These are phyloP conservation scores for Larimichthys crocea DNA, from an alignment of 2,113 vertebrate species.

Conservation along the genomic window DNA sequence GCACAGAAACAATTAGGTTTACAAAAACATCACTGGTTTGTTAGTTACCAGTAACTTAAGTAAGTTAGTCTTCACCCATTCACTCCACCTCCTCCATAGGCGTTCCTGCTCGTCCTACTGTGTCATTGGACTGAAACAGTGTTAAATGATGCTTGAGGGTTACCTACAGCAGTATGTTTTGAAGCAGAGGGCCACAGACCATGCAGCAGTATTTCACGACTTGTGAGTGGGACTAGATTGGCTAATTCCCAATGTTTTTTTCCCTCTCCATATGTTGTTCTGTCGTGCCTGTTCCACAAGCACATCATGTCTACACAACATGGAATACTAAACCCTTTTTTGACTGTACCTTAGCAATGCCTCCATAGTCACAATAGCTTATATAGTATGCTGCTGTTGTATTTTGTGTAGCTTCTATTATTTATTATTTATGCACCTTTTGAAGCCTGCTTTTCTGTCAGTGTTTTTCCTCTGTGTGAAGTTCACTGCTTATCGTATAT, in stretches of 20 bases:
- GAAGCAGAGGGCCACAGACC: too few species aligned
- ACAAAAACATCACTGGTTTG: too few species aligned
- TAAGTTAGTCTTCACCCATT: too few species aligned
- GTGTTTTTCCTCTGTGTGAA: conserved; percentile 21
- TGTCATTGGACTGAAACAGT: too few species aligned
- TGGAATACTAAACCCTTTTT: not conserved
- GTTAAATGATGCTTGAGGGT: too few species aligned
- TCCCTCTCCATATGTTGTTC: not conserved
- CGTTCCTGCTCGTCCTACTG: too few species aligned
- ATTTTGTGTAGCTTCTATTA: conserved; percentile 19
- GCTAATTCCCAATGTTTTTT: not conserved
- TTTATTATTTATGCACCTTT: conserved; percentile 15
- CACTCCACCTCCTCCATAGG: too few species aligned
- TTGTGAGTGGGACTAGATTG: too few species aligned
- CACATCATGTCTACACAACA: not conserved
- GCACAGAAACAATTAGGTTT: too few species aligned
- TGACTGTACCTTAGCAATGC: not conserved
- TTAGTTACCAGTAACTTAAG: too few species aligned
- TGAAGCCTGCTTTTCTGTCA: not conserved
- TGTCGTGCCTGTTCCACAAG: not conserved
- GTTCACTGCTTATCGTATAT: not conserved
- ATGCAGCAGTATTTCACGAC: too few species aligned
- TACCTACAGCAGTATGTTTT: too few species aligned
- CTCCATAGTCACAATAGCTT: not conserved
- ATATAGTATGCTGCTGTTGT: not conserved